These are phyloP conservation scores for Palythoa caribaeorum DNA, from an alignment of 92 coral and sea anemone genomes.

Conservation along the genomic window DNA sequence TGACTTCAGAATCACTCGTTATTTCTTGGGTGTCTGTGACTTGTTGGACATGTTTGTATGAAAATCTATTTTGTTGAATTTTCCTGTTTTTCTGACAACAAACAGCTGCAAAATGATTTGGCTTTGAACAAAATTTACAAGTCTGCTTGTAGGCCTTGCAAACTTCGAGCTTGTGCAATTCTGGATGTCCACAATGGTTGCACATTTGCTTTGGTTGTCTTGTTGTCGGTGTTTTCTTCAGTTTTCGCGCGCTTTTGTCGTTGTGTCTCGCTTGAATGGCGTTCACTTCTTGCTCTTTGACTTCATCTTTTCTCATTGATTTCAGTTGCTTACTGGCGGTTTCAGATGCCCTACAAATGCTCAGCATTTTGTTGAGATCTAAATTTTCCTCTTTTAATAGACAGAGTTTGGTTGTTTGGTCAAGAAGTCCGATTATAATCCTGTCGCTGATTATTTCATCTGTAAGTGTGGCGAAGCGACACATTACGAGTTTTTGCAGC, in stretches of 20 bases:
- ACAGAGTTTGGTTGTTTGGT: slow-evolving; percentile 34
- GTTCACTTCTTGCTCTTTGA: slow-evolving; percentile 26
- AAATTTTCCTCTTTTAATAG: slow-evolving; percentile 49
- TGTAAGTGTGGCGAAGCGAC: slow-evolving; percentile 13
- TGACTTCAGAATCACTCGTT: background rate
- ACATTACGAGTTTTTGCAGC: background rate
- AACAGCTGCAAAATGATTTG: background rate
- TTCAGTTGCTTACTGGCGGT: slow-evolving; percentile 40
- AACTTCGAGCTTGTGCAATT: slow-evolving; percentile 27
- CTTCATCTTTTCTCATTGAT: slow-evolving; percentile 47
- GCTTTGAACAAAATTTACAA: slow-evolving; percentile 1
- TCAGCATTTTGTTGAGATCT: slow-evolving; percentile 43
- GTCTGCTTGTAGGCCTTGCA: background rate
- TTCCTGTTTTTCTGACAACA: background rate
- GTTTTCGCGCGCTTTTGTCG: slow-evolving; percentile 1
- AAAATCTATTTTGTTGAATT: background rate
- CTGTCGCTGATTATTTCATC: background rate
- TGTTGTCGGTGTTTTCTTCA: background rate
- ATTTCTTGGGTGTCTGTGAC: background rate
- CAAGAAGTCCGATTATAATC: slow-evolving; percentile 40
- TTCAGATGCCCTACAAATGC: slow-evolving; percentile 32
- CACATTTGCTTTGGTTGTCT: background rate
- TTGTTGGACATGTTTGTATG: slow-evolving; percentile 3
- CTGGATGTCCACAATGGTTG: background rate
- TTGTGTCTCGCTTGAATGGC: slow-evolving; percentile 23